Percentiles rank a stretch among this genome's conserved stretches.
phyloP scores from a whole-genome alignment of 2,888 invertebrate species.

The Lasioglossum calceatum region DNA sequence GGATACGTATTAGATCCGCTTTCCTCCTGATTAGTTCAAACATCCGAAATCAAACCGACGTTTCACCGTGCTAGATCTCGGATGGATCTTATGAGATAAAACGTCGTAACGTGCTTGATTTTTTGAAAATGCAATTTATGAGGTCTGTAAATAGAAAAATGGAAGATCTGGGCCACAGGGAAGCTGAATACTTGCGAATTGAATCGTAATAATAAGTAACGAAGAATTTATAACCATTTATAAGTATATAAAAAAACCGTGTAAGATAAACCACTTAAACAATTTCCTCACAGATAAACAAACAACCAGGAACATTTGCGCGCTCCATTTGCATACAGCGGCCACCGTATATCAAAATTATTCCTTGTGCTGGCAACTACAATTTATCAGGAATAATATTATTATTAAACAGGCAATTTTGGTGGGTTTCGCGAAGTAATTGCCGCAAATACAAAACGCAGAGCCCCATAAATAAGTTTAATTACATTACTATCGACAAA shows the following conservation, averaged over 20 bases:
- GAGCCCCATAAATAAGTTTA: slow-evolving; percentile 26
- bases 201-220: neutral
- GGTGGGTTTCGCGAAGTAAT: neutral
- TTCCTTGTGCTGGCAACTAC: neutral
- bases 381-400: neutral
- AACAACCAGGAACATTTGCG: neutral
- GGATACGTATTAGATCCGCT: slow-evolving; percentile 14
- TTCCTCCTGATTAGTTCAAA: slow-evolving; percentile 13
- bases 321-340: neutral
- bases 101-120: neutral
- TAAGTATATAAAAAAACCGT: neutral
- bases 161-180: neutral
- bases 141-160: neutral
- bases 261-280: neutral
- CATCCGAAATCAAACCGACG: neutral
- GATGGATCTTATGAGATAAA: neutral
- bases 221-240: neutral
- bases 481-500: slow-evolving; percentile 20
- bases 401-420: neutral
- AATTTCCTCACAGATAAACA: neutral
- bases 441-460: neutral
- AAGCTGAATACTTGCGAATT: neutral
- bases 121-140: neutral
- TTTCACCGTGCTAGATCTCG: neutral
- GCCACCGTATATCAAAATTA: neutral